Evolutionary conservation across 1,140 invertebrate species (phyloP).

Genomic region (Drosophila teissieri): DNA sequence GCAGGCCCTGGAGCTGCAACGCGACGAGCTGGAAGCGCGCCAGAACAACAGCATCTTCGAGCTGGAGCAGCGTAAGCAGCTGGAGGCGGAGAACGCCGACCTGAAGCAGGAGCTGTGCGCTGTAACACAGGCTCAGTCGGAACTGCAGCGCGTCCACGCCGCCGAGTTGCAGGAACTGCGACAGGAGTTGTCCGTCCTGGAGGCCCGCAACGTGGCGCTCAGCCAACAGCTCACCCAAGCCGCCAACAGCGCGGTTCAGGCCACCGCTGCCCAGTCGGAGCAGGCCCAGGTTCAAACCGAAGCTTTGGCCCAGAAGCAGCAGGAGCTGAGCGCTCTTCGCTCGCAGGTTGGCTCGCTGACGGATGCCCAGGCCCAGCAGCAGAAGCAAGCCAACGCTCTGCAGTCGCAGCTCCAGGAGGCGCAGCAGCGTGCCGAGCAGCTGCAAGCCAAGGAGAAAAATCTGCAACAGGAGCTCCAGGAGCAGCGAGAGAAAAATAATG

Average conservation of each 20-base stretch:
- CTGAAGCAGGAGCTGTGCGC: slow-evolving; percentile 73
- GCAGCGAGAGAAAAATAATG: slow-evolving; percentile 91
- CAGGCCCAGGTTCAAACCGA: slow-evolving; percentile 60
- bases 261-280: slow-evolving; percentile 58
- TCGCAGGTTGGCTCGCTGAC: slow-evolving; percentile 40
- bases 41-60: slow-evolving; percentile 79
- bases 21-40: slow-evolving; percentile 75
- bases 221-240: slow-evolving; percentile 52
- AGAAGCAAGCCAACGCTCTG: slow-evolving; percentile 52
- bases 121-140: slow-evolving; percentile 51
- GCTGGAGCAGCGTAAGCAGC: slow-evolving; percentile 72
- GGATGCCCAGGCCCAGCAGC: slow-evolving; percentile 46
- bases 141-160: slow-evolving; percentile 54
- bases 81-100: slow-evolving; percentile 71
- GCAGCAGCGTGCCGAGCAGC: slow-evolving; percentile 60
- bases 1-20: slow-evolving; percentile 65
- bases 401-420: slow-evolving; percentile 66
- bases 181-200: slow-evolving; percentile 36
- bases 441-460: slow-evolving; percentile 65
- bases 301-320: slow-evolving; percentile 39
- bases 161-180: slow-evolving; percentile 65
- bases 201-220: slow-evolving; percentile 47
- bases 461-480: slow-evolving; percentile 86
- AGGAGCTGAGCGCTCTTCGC: slow-evolving; percentile 49
- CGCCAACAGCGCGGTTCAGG: slow-evolving; percentile 50